Base-by-base conservation (phyloP, 2,888 invertebrate species). In the Xestia c-nigrum region DNA sequence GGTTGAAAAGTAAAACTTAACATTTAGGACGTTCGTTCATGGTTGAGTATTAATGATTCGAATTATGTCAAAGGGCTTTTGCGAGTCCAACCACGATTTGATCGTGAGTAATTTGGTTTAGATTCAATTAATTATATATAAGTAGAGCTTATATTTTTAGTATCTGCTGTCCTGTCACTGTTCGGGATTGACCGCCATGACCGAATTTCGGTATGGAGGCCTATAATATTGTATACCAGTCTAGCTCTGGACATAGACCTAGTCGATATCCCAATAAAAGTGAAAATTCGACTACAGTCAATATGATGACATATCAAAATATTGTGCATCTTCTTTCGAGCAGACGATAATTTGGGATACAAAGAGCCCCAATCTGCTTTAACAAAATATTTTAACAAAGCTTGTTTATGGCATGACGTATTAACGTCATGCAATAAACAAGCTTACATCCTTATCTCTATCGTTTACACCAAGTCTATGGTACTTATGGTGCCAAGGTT, bases 401-500 rank as follows among this genome's bases (percentile, higher is more conserved):
- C n/a, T n/a, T n/a, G n/a, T n/a, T n/a, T n/a, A n/a, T n/a, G n/a
- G n/a, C n/a, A n/a, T n/a, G n/a, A n/a, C n/a, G n/a, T n/a, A n/a
- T n/a, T n/a, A n/a, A n/a, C n/a, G n/a, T n/a, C 31, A 31, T 31
- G 63, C 61, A 83, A 64, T 71, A 64, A 79, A 79, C 31, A 12
- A 47, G 65, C 59, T 63, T 67, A 19, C 24, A 12, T 69, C 31
- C 57, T 77, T 79, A 82, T 82, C 79, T 74, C 7, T 19, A n/a
- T 68, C 67, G 70, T 76, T 72, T 50, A 69, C 57, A 71, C 46
- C 61, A 71, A 70, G 50, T 64, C 16, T 84, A 76, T 69, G 55
- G 21, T 47, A 43, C 46, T 85, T 73, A 73, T 55, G 43, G 16
- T 82, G 61, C 67, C 70, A 81, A 84, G 74, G 76, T 55, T 72